phyloP scores from a whole-genome alignment of 2,113 vertebrate genomes.

The Tragelaphus imberbis region DNA sequence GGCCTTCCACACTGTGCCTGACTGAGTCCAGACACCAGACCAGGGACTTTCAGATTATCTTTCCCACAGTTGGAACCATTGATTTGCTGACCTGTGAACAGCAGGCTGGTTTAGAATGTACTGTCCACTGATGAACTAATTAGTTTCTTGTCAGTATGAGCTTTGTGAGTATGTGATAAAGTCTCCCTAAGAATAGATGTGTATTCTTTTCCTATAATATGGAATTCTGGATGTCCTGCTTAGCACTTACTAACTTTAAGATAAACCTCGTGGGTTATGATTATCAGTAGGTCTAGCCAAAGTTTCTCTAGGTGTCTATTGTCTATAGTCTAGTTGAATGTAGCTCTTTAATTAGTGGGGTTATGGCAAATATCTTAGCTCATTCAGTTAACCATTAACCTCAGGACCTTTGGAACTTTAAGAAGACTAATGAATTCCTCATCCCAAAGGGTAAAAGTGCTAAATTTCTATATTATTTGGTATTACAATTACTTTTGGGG shows the following conservation, averaged over 20 bases:
- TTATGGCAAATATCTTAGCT: constrained; percentile 2
- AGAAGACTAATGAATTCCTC: constrained; percentile 34
- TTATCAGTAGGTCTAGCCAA: neutral
- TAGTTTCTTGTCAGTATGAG: neutral
- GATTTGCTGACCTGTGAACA: neutral
- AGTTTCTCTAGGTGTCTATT: neutral
- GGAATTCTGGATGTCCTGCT: constrained; percentile 7
- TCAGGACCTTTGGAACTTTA: constrained; percentile 14
- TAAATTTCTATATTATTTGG: neutral
- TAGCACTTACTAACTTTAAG: neutral
- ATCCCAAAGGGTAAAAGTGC: neutral
- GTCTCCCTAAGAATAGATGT: neutral
- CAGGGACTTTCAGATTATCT: neutral
- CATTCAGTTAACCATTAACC: constrained; percentile 8
- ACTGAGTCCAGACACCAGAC: neutral
- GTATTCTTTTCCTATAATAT: neutral
- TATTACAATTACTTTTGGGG: neutral
- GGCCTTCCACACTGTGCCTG: neutral
- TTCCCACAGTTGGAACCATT: neutral
- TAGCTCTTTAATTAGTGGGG: neutral
- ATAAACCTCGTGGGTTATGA: neutral
- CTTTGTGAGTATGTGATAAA: neutral
- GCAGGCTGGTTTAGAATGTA: neutral
- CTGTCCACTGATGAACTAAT: neutral
- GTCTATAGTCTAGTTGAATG: neutral